Evolutionary conservation across 2,888 invertebrate species (phyloP).

Genomic region (Autographa gamma): DNA sequence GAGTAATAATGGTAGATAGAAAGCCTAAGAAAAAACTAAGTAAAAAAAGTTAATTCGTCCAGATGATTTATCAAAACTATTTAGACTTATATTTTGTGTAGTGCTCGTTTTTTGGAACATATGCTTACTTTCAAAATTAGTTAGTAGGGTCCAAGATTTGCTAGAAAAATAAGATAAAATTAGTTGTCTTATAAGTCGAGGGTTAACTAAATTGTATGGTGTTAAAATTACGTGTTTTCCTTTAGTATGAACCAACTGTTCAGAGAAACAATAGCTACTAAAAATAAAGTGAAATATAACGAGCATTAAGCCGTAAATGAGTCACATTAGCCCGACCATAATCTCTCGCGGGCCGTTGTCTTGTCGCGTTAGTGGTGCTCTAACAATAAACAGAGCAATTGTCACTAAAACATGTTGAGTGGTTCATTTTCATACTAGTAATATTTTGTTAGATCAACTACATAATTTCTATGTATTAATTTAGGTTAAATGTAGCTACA

Average conservation of each 20-base stretch:
- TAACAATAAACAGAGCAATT: constrained; percentile 54
- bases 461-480: no score
- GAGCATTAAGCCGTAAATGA: constrained; percentile 60
- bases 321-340: constrained; percentile 57
- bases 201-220: no score
- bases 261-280: constrained; percentile 40
- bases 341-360: constrained; percentile 56
- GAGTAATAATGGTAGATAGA: constrained; percentile 64
- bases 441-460: not conserved
- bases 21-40: constrained; percentile 66
- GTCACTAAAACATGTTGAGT: constrained; percentile 40
- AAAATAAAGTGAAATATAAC: constrained; percentile 35
- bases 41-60: no score
- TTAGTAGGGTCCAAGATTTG: no score
- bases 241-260: not conserved
- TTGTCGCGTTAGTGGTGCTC: constrained; percentile 49
- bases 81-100: no score
- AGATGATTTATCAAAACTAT: no score
- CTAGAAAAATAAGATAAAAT: no score
- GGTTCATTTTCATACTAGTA: not conserved
- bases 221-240: no score
- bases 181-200: no score
- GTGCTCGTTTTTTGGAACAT: no score
- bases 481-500: no score
- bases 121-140: no score